Conservation (phyloP, 2,888 invertebrate genomes). For the Volucella inanis region DNA sequence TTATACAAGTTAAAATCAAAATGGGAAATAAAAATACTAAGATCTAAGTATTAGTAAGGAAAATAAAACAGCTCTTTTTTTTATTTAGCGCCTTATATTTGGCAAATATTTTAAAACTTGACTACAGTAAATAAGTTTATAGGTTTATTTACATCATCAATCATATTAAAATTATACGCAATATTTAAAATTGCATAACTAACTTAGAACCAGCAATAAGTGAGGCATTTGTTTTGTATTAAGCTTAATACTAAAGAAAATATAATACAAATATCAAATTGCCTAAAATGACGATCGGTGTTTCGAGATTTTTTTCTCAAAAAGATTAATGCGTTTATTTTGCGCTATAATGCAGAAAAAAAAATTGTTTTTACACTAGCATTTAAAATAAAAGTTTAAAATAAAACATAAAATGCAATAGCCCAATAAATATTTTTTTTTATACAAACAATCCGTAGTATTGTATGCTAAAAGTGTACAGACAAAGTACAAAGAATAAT, state of each 20-base stretch:
- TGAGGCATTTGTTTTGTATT: no score
- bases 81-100: not conserved
- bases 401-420: constrained; percentile 73
- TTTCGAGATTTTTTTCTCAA: constrained; percentile 3
- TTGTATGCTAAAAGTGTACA: not conserved
- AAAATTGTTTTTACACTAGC: constrained; percentile 23
- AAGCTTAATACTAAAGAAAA: no score
- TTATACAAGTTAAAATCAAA: constrained; percentile 80
- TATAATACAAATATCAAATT: constrained; percentile 18
- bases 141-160: constrained; percentile 73
- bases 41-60: constrained; percentile 56
- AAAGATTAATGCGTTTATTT: not conserved
- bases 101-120: no score
- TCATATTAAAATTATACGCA: not conserved
- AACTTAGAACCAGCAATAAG: no score
- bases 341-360: not conserved
- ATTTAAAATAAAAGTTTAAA: constrained; percentile 7
- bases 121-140: no score
- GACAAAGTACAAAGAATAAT: constrained; percentile 63
- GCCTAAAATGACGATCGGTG: constrained; percentile 9
- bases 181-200: not conserved
- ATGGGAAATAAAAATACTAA: constrained; percentile 59
- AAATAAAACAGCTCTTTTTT: constrained; percentile 57
- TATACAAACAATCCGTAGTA: not conserved
- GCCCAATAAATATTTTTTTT: constrained; percentile 69